Evolutionary conservation across 2,113 vertebrate species (phyloP), one percentile per base, ranked within the genome.

Genomic region (Calidris pygmaea): DNA sequence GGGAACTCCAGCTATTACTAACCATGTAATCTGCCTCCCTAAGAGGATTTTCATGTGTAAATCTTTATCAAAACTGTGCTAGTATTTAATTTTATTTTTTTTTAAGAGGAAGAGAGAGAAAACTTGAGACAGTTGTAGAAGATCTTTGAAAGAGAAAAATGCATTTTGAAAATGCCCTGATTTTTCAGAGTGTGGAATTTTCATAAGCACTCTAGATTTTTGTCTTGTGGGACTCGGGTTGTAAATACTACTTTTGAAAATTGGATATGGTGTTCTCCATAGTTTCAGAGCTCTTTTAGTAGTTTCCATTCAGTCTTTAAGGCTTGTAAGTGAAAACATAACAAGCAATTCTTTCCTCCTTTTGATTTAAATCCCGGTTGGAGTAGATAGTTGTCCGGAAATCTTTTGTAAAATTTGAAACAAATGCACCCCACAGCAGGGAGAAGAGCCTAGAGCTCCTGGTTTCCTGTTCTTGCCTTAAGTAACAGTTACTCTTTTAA

Each of bases 181-280:
- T 60, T 77, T 80, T 58, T 37, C 26, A 29, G 7, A 15, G 10
- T 7, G 6, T 32, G 72, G 37, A 17, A 20, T 72, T 72, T 72
- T 34, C 32, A 1, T 18, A 16, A 66, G 26, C 23, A 10, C 19
- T 23, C 30, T 15, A 34, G 27, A 3, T 72, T 75, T 43, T 50
- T 62, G 20, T 82, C 58, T 22, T 6, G 19, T 58, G 52, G n/a
- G 15, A 4, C 15, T 78, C 3, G 1, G 16, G 27, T 71, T 79
- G 45, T 35, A 88, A 80, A 72, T 21, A 3, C 16, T 11, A 1
- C 1, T 43, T 86, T 62, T 47, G 35, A 50, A 39, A 77, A 39
- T 6, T 14, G 39, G 12, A 3, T 0, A 2, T 18, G 23, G 72
- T 39, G 23, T 39, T 32, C 14, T 27, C 15, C 4, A 1, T 30